Percentiles rank a stretch among this genome's conserved stretches.
Conservation (phyloP, 2,113 vertebrate genomes). For the Ornithorhynchus anatinus region DNA sequence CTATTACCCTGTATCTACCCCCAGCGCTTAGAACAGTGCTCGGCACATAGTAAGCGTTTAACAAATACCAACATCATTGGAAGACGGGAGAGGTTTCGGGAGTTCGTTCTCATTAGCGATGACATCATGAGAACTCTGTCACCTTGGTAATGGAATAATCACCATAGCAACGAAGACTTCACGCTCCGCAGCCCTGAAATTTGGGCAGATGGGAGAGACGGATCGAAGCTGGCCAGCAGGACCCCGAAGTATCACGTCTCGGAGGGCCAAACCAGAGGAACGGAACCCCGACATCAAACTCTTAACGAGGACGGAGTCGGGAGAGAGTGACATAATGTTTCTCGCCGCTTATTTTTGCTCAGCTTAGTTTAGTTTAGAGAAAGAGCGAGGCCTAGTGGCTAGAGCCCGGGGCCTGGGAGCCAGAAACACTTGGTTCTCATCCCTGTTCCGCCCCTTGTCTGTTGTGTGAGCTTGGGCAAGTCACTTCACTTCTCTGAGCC, state of each 20-base stretch:
- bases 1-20: too few species aligned
- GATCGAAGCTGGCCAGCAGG: conserved; percentile 57
- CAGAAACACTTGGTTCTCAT: too few species aligned
- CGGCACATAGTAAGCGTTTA: too few species aligned
- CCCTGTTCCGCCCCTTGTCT: too few species aligned
- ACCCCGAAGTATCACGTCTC: conserved; percentile 53
- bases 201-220: conserved; percentile 66
- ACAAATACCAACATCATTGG: too few species aligned
- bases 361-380: too few species aligned
- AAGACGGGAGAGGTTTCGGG: conserved; percentile 57
- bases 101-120: conserved; percentile 62
- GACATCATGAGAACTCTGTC: conserved; percentile 71
- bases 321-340: not conserved
- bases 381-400: too few species aligned
- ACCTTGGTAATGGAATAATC: conserved; percentile 78
- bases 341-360: too few species aligned
- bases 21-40: too few species aligned
- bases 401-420: too few species aligned
- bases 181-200: conserved; percentile 58
- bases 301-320: conserved; percentile 26
- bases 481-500: too few species aligned
- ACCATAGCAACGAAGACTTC: conserved; percentile 74
- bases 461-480: too few species aligned
- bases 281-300: conserved; percentile 42
- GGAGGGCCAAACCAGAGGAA: conserved; percentile 46